Conservation (phyloP, 2,113 vertebrate genomes). For the Sceloporus undulatus region DNA sequence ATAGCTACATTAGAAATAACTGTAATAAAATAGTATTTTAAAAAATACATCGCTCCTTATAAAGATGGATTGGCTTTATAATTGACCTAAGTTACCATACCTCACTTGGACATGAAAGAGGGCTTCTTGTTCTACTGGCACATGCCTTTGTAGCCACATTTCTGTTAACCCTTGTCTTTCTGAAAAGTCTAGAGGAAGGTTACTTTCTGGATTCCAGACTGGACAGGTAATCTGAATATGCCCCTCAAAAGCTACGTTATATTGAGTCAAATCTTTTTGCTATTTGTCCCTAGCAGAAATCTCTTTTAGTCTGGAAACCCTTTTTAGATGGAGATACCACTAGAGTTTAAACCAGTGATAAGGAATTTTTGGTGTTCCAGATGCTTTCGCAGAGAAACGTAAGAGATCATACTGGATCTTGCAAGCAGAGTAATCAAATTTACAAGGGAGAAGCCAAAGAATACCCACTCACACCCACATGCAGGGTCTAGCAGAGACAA, state of each 20-base stretch:
- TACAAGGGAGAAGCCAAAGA: no score
- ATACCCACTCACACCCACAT: no score
- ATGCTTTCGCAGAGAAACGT: no score
- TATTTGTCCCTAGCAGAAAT: no score
- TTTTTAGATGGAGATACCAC: no score
- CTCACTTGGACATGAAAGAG: neutral
- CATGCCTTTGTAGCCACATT: neutral
- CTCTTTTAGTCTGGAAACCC: no score
- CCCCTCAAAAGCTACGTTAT: neutral
- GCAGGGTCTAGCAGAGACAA: no score
- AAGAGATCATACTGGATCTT: no score
- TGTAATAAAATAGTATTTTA: slow-evolving; percentile 58
- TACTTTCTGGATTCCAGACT: neutral
- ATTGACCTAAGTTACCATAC: neutral
- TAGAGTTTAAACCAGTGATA: no score
- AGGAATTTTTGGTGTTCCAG: no score
- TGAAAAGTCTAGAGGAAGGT: neutral
- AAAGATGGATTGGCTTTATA: slow-evolving; percentile 12
- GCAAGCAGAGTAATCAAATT: no score
- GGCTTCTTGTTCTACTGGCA: neutral
- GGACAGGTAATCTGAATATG: neutral
- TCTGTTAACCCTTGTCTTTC: neutral
- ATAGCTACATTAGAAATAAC: slow-evolving; percentile 54
- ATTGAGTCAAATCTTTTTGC: neutral
- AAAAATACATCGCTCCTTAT: slow-evolving; percentile 23